These are phyloP conservation scores for Watersipora subatra DNA, from an alignment of 1,140 invertebrate species.

Conservation along the genomic window DNA sequence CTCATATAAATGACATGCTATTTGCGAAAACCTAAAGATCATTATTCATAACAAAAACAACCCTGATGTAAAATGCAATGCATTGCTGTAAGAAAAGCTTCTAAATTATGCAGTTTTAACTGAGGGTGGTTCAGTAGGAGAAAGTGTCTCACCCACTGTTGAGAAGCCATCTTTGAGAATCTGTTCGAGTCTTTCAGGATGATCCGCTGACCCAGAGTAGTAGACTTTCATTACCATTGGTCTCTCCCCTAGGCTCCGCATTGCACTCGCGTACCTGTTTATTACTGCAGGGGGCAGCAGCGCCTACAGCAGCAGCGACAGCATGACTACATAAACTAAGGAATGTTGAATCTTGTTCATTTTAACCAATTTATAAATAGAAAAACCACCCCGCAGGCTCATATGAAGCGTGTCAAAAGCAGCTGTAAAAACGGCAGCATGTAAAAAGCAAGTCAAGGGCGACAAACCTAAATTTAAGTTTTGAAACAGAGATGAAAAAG, in stretches of 20 bases:
- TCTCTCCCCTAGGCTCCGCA: conserved; percentile 16
- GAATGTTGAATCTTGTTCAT: too few species aligned
- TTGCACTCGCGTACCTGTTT: conserved; percentile 16
- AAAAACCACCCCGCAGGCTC: too few species aligned
- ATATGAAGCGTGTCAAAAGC: too few species aligned
- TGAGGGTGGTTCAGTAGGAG: background rate
- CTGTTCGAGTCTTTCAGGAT: conserved; percentile 21
- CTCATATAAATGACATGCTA: background rate
- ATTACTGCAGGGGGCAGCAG: conserved; percentile 14
- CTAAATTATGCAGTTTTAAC: background rate
- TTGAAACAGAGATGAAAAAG: too few species aligned
- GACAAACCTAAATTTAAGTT: too few species aligned
- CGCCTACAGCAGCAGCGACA: conserved; percentile 15
- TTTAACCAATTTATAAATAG: too few species aligned
- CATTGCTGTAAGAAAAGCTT: background rate
- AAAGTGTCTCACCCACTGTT: conserved; percentile 17
- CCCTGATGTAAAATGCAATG: background rate
- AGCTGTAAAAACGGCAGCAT: too few species aligned
- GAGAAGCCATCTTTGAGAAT: conserved; percentile 25
- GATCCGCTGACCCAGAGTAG: conserved; percentile 26
- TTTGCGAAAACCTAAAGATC: background rate
- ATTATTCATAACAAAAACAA: background rate
- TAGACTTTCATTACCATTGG: too few species aligned
- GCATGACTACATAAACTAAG: too few species aligned
- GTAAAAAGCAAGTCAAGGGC: too few species aligned